These are phyloP conservation scores for Tetragonisca angustula DNA, from an alignment of 2,888 invertebrate genomes.

Conservation along the genomic window DNA sequence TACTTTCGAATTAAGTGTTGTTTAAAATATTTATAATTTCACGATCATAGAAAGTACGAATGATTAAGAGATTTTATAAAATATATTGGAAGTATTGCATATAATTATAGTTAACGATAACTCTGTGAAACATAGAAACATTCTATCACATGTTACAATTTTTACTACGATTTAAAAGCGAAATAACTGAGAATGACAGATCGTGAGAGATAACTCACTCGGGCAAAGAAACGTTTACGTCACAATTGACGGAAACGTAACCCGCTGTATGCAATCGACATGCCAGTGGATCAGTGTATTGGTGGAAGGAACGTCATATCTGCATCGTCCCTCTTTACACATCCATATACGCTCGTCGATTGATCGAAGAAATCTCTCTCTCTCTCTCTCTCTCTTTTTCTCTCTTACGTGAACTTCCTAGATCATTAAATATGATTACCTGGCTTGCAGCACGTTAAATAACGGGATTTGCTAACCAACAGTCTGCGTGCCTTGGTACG, in stretches of 20 bases:
- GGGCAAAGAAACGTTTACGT: slow-evolving; percentile 44
- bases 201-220: slow-evolving; percentile 16
- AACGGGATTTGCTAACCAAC: slow-evolving; percentile 66
- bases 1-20: not conserved
- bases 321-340: slow-evolving; percentile 46
- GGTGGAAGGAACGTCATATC: slow-evolving; percentile 24
- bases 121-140: slow-evolving; percentile 34
- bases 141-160: slow-evolving; percentile 8
- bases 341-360: slow-evolving; percentile 33
- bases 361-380: slow-evolving; percentile 69
- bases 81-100: slow-evolving; percentile 33
- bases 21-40: slow-evolving; percentile 1
- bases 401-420: slow-evolving; percentile 70
- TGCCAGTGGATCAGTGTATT: not conserved
- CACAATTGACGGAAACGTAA: slow-evolving; percentile 48
- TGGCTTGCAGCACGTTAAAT: slow-evolving; percentile 64
- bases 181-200: not conserved
- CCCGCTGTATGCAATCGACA: slow-evolving; percentile 10
- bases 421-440: slow-evolving; percentile 75
- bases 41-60: not conserved
- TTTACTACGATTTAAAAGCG: not conserved
- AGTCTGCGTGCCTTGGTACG: slow-evolving; percentile 22
- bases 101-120: slow-evolving; percentile 28
- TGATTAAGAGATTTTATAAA: slow-evolving; percentile 16
- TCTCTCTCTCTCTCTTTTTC: slow-evolving; percentile 48